These are phyloP conservation scores for Tyto alba DNA, from an alignment of 2,113 vertebrate species.

Conservation along the genomic window DNA sequence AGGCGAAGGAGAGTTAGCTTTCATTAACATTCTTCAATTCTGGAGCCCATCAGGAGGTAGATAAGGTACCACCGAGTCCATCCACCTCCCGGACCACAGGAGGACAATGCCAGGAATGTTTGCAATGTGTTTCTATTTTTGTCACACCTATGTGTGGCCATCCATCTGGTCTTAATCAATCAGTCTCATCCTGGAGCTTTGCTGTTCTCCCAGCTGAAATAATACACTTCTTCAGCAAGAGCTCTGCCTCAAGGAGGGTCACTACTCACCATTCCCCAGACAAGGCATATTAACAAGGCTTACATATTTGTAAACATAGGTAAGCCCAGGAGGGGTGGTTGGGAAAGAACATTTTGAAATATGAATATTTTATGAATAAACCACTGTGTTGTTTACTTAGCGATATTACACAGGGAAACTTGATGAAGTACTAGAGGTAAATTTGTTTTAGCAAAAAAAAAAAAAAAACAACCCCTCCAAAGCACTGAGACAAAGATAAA, in stretches of 20 bases:
- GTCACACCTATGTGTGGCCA: slow-evolving; percentile 85
- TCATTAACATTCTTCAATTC: slow-evolving; percentile 79
- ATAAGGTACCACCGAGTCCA: slow-evolving; percentile 69
- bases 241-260: slow-evolving; percentile 71
- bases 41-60: slow-evolving; percentile 76
- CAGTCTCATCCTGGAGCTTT: slow-evolving; percentile 81
- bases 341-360: slow-evolving; percentile 59
- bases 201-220: slow-evolving; percentile 87
- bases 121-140: slow-evolving; percentile 87
- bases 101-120: slow-evolving; percentile 83
- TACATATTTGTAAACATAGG: slow-evolving; percentile 70
- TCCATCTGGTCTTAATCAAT: slow-evolving; percentile 95
- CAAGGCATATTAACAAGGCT: slow-evolving; percentile 66
- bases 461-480: neutral
- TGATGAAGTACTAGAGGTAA: slow-evolving; percentile 58
- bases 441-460: slow-evolving; percentile 48
- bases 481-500: slow-evolving; percentile 59
- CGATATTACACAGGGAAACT: slow-evolving; percentile 58
- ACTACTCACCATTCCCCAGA: slow-evolving; percentile 48
- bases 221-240: slow-evolving; percentile 77
- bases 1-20: slow-evolving; percentile 48
- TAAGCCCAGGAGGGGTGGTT: slow-evolving; percentile 51
- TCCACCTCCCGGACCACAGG: slow-evolving; percentile 73
- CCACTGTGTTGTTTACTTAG: slow-evolving; percentile 61
- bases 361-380: slow-evolving; percentile 70